Evolutionary conservation across 2,113 vertebrate genomes (phyloP), one percentile per base, ranked within the genome.

Genomic region (Meleagris gallopavo): DNA sequence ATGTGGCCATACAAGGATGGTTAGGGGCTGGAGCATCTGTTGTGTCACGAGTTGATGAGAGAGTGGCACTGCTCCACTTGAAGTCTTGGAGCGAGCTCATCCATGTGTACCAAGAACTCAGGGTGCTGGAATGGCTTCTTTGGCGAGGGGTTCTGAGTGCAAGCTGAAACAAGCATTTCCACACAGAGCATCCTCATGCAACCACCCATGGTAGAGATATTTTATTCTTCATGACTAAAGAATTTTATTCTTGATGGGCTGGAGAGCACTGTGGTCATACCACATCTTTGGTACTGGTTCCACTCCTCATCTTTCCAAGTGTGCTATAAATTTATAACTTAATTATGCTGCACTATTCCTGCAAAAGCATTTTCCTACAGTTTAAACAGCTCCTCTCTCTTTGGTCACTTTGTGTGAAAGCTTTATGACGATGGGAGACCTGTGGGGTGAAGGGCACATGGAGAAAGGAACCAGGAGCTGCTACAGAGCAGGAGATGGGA

Each of bases 351-450:
- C 20, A 2, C 29, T 65, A 21, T 57, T 9, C 10, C 19, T 9
- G 19, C 7, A 20, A 4, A 52, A 58, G 10, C 61, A 74, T 80
- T 76, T 71, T 55, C 46, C 38, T 52, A 25, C 9, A 10, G 10
- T 19, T 78, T 65, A 40, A 67, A n/a, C 10, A 75, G 21, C 16
- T 82, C 43, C 50, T 20, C 38, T 79, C 13, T 32, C 27, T 50
- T 61, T 10, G 32, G 40, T 11, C 27, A 29, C 61, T 85, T 76
- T 72, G 46, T 41, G 52, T 41, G 19, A 60, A 62, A 85, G 30
- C 6, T 11, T 2, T 29, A 0, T 24, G 43, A 12, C 71, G 13
- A 19, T 5, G 2, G 52, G 48, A 75, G 22, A 13, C 25, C 36
- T 62, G 54, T 73, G 58, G 66, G 29, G 27, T 43, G 25, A 88